A percentile compares a stretch with the other conserved stretches of the same genome.
phyloP scores from a whole-genome alignment of 2,888 invertebrate genomes.

The Neoitamus cyanurus region DNA sequence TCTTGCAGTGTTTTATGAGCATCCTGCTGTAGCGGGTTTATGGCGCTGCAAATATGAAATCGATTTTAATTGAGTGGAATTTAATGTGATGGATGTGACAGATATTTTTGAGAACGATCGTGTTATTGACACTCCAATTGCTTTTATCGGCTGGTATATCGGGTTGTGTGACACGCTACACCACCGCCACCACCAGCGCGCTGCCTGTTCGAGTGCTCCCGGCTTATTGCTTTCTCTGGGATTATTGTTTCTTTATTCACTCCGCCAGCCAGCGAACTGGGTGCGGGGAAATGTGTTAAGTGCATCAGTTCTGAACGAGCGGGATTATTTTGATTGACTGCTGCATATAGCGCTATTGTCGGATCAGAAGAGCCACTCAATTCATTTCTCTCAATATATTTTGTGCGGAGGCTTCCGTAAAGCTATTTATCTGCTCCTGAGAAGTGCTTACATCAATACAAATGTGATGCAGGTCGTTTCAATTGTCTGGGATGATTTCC shows the following conservation, averaged over 20 bases:
- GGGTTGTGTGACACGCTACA: not conserved
- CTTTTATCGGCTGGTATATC: constrained; percentile 10
- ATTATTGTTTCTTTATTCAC: not conserved
- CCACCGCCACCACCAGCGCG: not conserved
- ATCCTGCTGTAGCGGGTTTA: constrained; percentile 53
- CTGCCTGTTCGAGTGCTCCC: not conserved
- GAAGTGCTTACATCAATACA: no score
- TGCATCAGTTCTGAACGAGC: not conserved
- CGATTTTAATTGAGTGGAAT: constrained; percentile 50
- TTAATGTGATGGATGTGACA: constrained; percentile 44
- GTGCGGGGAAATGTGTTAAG: not conserved
- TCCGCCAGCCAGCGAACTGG: not conserved
- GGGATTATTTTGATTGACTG: not conserved
- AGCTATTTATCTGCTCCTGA: not conserved
- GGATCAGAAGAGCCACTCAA: not conserved
- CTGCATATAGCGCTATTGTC: not conserved
- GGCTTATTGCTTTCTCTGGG: not conserved
- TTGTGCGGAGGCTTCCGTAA: not conserved
- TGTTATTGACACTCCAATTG: constrained; percentile 46
- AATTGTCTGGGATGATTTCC: no score
- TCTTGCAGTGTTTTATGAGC: constrained; percentile 1
- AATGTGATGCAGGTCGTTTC: no score
- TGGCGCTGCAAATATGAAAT: constrained; percentile 50
- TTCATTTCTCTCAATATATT: not conserved
- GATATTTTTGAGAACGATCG: constrained; percentile 26